Conservation (phyloP, 1,140 invertebrate genomes). For the Dermatophagoides farinae region DNA sequence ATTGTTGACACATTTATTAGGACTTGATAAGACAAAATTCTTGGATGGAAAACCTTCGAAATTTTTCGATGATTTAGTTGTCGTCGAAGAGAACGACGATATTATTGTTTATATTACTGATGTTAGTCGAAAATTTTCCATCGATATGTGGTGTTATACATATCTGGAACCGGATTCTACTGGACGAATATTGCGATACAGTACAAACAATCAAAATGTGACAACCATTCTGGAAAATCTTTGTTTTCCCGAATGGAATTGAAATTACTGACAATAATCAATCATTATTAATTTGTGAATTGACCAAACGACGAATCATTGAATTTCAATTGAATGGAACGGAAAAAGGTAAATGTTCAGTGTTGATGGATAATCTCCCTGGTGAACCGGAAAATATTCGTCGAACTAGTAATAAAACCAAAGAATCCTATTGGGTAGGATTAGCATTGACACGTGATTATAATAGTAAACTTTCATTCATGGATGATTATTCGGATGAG, state of each 20-base stretch:
- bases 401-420: not conserved
- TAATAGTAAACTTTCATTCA: conserved; percentile 18
- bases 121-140: conserved; percentile 11
- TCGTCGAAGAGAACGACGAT: not conserved
- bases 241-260: conserved; percentile 24
- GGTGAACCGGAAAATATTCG: conserved; percentile 49
- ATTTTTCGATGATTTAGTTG: conserved; percentile 12
- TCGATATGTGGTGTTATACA: not conserved
- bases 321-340: conserved; percentile 48
- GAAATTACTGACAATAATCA: conserved; percentile 46
- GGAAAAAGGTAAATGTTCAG: conserved; percentile 44
- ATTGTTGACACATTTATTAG: not conserved
- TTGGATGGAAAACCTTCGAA: not conserved
- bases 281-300: conserved; percentile 47
- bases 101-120: conserved; percentile 11
- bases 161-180: conserved; percentile 5
- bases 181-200: conserved; percentile 11
- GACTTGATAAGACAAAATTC: not conserved
- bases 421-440: conserved; percentile 43
- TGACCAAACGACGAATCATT: conserved; percentile 23
- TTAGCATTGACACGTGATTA: conserved; percentile 29
- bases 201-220: not conserved
- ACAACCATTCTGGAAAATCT: conserved; percentile 2
- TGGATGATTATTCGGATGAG: conserved; percentile 23
- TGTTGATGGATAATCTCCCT: conserved; percentile 51